phyloP scores from a whole-genome alignment of 1,140 invertebrate species.

The Drosophila teissieri region DNA sequence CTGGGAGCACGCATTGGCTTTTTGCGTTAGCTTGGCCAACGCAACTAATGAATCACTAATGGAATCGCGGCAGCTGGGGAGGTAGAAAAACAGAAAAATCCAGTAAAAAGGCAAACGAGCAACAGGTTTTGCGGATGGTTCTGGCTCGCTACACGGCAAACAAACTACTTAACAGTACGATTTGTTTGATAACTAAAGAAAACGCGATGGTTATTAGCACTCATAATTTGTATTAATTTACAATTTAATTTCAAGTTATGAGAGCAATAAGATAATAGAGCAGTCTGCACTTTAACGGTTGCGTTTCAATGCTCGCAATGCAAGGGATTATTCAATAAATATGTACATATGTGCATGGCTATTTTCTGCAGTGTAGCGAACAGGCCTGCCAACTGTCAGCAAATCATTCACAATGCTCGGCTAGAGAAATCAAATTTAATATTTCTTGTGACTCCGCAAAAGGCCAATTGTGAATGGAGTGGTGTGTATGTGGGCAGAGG shows the following conservation, averaged over 20 bases:
- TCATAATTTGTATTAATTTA: no score
- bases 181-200: no score
- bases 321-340: no score
- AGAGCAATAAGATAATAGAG: no score
- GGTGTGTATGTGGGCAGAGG: constrained; percentile 25
- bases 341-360: neutral
- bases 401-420: constrained; percentile 41
- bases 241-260: no score
- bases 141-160: constrained; percentile 12
- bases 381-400: constrained; percentile 24
- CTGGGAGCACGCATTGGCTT: constrained; percentile 24
- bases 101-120: constrained; percentile 42
- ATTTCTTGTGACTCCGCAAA: constrained; percentile 39
- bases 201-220: no score
- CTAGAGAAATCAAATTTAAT: constrained; percentile 38
- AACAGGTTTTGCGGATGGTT: constrained; percentile 46
- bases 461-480: constrained; percentile 59
- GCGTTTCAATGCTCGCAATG: no score
- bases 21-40: constrained; percentile 17
- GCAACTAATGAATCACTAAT: constrained; percentile 59
- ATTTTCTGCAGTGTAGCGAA: constrained; percentile 2
- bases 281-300: no score
- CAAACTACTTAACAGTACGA: neutral
- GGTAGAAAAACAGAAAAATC: constrained; percentile 7
- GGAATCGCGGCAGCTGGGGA: constrained; percentile 20